Evolutionary conservation across 2,113 vertebrate genomes (phyloP).

Genomic region (Saimiri boliviensis): DNA sequence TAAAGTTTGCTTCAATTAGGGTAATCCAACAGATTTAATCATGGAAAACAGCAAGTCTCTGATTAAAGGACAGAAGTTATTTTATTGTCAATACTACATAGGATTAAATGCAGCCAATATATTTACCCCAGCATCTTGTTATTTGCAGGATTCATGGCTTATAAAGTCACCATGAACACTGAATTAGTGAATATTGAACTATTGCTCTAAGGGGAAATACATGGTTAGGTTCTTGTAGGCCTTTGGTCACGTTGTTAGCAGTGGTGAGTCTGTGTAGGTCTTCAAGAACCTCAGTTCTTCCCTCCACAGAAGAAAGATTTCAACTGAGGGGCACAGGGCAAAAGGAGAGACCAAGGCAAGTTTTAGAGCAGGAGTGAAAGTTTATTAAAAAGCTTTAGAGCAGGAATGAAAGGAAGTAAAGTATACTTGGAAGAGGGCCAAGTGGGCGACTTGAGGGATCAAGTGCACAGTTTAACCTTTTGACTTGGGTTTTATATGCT

Average conservation of each 20-base stretch:
- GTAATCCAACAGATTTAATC: constrained; percentile 49
- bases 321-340: no score
- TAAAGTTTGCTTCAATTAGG: constrained; percentile 12
- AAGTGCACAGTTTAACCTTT: no score
- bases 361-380: no score
- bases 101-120: neutral
- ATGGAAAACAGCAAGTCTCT: neutral
- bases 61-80: neutral
- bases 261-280: no score
- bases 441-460: no score
- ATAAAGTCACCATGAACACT: neutral
- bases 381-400: no score
- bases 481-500: no score
- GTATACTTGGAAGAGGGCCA: no score
- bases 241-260: neutral
- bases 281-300: no score
- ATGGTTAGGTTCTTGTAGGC: neutral
- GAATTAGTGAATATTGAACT: neutral
- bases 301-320: no score
- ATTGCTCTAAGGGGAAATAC: neutral
- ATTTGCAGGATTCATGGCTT: neutral
- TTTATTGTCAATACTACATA: neutral
- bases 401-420: no score
- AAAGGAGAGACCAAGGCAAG: no score
- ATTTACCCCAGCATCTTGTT: neutral